Evolutionary conservation across 1,140 invertebrate genomes (phyloP).

Genomic region (Leptoteleia sp.): DNA sequence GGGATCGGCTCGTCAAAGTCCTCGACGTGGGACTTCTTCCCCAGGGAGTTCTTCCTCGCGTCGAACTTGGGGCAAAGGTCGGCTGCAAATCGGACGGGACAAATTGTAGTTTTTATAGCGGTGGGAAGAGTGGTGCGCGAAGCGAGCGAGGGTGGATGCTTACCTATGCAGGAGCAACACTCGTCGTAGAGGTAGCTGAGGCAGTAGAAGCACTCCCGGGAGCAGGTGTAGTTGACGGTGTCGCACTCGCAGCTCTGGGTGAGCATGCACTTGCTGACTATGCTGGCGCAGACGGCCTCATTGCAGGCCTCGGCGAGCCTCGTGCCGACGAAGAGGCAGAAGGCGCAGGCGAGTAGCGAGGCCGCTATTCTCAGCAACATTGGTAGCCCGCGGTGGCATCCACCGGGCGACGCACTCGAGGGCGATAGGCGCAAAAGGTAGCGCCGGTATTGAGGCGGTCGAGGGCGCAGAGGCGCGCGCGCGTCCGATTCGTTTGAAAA

Average conservation of each 20-base stretch:
- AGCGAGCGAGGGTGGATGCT: neutral
- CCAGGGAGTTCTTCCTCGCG: slow-evolving; percentile 84
- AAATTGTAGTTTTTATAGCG: too few species aligned
- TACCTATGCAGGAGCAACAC: slow-evolving; percentile 97
- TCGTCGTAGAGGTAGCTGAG: slow-evolving; percentile 93
- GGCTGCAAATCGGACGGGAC: too few species aligned
- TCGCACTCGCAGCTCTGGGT: slow-evolving; percentile 98
- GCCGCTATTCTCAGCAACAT: slow-evolving; percentile 32
- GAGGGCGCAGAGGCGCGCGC: slow-evolving; percentile 4
- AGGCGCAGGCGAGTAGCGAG: slow-evolving; percentile 45
- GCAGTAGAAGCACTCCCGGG: slow-evolving; percentile 95
- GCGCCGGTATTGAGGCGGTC: too few species aligned
- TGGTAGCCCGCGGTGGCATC: neutral
- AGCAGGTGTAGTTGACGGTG: slow-evolving; percentile 91
- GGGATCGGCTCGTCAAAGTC: slow-evolving; percentile 88
- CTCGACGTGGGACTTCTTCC: slow-evolving; percentile 90
- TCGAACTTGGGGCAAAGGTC: slow-evolving; percentile 92
- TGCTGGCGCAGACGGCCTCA: slow-evolving; percentile 94
- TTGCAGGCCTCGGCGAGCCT: slow-evolving; percentile 84
- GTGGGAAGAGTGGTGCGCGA: too few species aligned
- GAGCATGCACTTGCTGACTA: slow-evolving; percentile 97
- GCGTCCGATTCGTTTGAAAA: slow-evolving; percentile 62
- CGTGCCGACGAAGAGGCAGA: slow-evolving; percentile 22
- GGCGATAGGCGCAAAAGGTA: neutral
- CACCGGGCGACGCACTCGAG: neutral